Base-by-base conservation (phyloP, 2,888 invertebrate species). In the Prosapia bicincta region DNA sequence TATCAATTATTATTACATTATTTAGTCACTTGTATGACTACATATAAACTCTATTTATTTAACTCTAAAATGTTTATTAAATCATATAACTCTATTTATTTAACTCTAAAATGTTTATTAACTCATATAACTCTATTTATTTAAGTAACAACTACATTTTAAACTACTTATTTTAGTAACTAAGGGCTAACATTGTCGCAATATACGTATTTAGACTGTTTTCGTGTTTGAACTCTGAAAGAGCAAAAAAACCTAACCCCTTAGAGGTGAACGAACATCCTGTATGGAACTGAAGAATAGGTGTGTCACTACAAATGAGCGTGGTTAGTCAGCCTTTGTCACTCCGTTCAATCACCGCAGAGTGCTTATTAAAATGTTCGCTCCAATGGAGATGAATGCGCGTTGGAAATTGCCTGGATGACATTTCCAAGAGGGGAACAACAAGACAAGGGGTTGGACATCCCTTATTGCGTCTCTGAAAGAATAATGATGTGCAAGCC, bases 281-380 rank as follows among this genome's bases (percentile, higher is more conserved):
- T 38, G 38, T 10, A 20, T 3, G 54, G 54, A 54, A 20, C 54
- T n/a, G 38, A 54, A 54, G 54, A 54, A 54, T 54, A 54, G 54
- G 54, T 54, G 38, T 38, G 54, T 20, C 54, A 54, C 28, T 72
- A 72, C 72, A 72, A 72, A 72, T 72, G 72, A 72, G 72, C 66
- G 28, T 66, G 28, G 54, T 54, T 54, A 54, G 54, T 54, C 54
- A 54, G 54, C 54, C 54, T 54, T 32, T 71, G 73, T 76, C 74
- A 67, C 76, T 67, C 67, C 68, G 71, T 76, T 76, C 76, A 76
- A 76, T 76, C 76, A 76, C 74, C 76, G 67, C 76, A 26, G 71
- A 76, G 76, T 76, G 76, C 76, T 76, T 76, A 76, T 76, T 76
- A 76, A 76, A 76, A 76, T 76, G 76, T 76, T 76, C 76, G 76